Percentiles rank a stretch among this genome's conserved stretches.
Evolutionary conservation across 2,888 invertebrate genomes (phyloP).

Genomic region (Lacanobia oleracea): DNA sequence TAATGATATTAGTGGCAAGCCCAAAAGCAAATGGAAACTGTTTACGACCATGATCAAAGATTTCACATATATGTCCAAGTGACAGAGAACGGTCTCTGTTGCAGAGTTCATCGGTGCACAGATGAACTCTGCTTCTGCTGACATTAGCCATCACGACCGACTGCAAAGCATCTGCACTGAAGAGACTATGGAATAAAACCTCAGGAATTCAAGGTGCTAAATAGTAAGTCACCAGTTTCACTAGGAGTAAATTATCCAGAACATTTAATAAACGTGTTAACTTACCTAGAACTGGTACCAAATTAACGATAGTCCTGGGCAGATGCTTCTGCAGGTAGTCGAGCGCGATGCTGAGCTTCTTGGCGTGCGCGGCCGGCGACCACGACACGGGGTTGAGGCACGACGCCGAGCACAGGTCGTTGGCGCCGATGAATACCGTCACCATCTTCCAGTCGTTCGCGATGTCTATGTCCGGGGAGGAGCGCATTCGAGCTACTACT

Average conservation of each 20-base stretch:
- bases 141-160: too few relatives aligned
- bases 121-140: too few relatives aligned
- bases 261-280: neutral
- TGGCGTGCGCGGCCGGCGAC: constrained; percentile 91
- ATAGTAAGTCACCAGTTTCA: too few relatives aligned
- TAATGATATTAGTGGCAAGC: too few relatives aligned
- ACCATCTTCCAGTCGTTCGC: constrained; percentile 94
- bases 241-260: neutral
- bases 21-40: too few relatives aligned
- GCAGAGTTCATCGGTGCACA: too few relatives aligned
- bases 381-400: constrained; percentile 91
- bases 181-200: too few relatives aligned
- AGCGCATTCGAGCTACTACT: constrained; percentile 92
- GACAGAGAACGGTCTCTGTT: too few relatives aligned
- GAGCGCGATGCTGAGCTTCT: constrained; percentile 91
- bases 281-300: constrained; percentile 93
- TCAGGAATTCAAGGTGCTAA: too few relatives aligned
- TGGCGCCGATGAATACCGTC: constrained; percentile 94
- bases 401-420: constrained; percentile 94
- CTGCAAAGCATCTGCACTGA: too few relatives aligned
- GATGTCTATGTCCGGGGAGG: constrained; percentile 91
- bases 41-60: too few relatives aligned
- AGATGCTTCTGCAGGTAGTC: constrained; percentile 92
- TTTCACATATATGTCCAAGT: too few relatives aligned
- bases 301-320: constrained; percentile 93